These are phyloP conservation scores for Aphaenogaster ashmeadi DNA, from an alignment of 1,140 invertebrate genomes.

Conservation along the genomic window DNA sequence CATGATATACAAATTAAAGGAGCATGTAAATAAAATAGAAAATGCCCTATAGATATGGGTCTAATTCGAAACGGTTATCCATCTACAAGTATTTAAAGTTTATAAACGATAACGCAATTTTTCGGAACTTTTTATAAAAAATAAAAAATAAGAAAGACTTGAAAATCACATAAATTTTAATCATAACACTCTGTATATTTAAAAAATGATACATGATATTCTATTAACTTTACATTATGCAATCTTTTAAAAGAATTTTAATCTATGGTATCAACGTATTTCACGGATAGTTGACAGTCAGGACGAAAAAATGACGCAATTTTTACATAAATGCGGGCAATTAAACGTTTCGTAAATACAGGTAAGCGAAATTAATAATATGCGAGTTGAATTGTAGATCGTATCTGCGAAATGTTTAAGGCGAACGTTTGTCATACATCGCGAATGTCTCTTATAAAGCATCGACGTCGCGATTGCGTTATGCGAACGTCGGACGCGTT, in stretches of 20 bases:
- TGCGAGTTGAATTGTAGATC: neutral
- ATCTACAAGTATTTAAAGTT: no score
- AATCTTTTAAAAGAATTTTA: neutral
- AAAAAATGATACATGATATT: neutral
- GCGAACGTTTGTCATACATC: constrained; percentile 23
- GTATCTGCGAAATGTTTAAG: constrained; percentile 14
- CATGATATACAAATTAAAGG: no score
- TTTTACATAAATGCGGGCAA: neutral
- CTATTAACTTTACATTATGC: neutral
- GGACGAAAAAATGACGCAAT: neutral
- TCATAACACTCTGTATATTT: no score
- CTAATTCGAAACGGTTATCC: no score
- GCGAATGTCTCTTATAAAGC: constrained; percentile 30
- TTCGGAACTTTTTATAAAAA: no score
- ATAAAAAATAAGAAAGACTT: no score
- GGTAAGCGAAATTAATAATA: neutral
- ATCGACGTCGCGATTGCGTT: constrained; percentile 42
- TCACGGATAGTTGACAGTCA: constrained; percentile 23
- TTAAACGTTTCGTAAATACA: constrained; percentile 27
- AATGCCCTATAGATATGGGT: no score
- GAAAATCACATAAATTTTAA: no score
- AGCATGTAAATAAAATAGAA: no score
- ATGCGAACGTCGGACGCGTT: constrained; percentile 18
- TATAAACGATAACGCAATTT: no score
- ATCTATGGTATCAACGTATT: neutral